phyloP scores from a whole-genome alignment of 2,113 vertebrate genomes.

The Oxygymnocypris stewartii region DNA sequence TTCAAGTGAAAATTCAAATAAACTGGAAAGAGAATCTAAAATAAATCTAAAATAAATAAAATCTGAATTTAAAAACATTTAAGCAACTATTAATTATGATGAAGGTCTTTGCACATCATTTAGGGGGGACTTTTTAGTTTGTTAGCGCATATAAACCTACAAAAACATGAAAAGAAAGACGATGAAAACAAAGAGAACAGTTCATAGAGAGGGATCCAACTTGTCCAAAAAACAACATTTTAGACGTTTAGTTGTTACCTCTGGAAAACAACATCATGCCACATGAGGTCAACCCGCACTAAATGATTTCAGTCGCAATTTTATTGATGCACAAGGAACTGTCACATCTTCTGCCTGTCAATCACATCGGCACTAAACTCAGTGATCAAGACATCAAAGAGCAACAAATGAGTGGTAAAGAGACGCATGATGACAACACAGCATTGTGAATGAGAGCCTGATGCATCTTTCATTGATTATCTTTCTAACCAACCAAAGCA shows the following conservation, averaged over 20 bases:
- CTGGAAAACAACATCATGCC: neutral
- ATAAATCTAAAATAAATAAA: too few relatives aligned
- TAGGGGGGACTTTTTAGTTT: too few relatives aligned
- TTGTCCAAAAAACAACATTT: neutral
- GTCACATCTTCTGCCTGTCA: neutral
- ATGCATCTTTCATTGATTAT: slow-evolving; percentile 62
- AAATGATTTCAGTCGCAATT: neutral
- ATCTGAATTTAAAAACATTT: too few relatives aligned
- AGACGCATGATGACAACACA: slow-evolving; percentile 27
- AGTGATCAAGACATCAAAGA: slow-evolving; percentile 31
- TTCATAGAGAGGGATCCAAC: neutral
- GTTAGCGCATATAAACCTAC: too few relatives aligned
- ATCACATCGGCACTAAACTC: neutral
- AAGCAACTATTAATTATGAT: too few relatives aligned
- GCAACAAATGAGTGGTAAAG: slow-evolving; percentile 1
- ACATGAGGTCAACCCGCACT: slow-evolving; percentile 16
- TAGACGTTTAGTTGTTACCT: neutral
- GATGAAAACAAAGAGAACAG: neutral
- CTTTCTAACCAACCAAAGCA: slow-evolving; percentile 59
- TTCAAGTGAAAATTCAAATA: too few relatives aligned
- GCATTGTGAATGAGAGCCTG: slow-evolving; percentile 32
- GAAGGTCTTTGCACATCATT: too few relatives aligned
- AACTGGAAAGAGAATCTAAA: too few relatives aligned
- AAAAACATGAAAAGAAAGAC: slow-evolving; percentile 4
- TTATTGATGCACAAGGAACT: neutral